Base-by-base conservation (phyloP, 1,140 invertebrate genomes). In the Ectropis grisescens region DNA sequence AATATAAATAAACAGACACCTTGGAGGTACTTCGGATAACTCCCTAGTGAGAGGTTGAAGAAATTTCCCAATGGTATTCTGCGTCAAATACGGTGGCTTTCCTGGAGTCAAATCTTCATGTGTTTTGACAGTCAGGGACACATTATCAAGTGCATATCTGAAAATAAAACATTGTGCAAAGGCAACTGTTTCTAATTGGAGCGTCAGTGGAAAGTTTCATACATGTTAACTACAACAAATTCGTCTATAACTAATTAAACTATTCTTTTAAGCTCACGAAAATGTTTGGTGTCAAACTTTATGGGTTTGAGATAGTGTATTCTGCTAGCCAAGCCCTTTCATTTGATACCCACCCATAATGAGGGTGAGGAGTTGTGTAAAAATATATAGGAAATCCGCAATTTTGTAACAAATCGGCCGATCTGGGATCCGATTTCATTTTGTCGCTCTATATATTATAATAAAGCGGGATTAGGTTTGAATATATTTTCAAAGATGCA, bases 11-110 rank as follows among this genome's bases (percentile, higher is more conserved):
- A n/a, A 19, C 16, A 13, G 19, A 11, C 35, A 71, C 67, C 52
- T 58, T 7, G 59, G 59, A 16, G 66, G 59, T 2, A 54, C 31
- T 47, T 65, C 58, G 1, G 40, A 49, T 7, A 78, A 37, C 15
- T 58, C 54, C 26, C 53, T 54, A 4, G 65, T 70, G 3, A 67
- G 35, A 4, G 72, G 69, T 19, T 55, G 50, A n/a, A 78, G 39
- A 33, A 49, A 70, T 31, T 59, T 64, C 19, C 53, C 60, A 3
- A 78, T 30, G 2, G 56, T 58, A 25, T 47, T 37, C 28, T 78
- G 72, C 2, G 72, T 78, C 7, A 78, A 34, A 7, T 37, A 34
- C 2, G 72, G 67, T 0, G 72, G 58, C 11, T 49, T 36, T 1
- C 45, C 47, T 9, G 69, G 67, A 0, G 54, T 62, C 11, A 78